A percentile compares a stretch with the other conserved stretches of the same genome.
Evolutionary conservation across 1,140 invertebrate species (phyloP).

Genomic region (Asobara japonica): DNA sequence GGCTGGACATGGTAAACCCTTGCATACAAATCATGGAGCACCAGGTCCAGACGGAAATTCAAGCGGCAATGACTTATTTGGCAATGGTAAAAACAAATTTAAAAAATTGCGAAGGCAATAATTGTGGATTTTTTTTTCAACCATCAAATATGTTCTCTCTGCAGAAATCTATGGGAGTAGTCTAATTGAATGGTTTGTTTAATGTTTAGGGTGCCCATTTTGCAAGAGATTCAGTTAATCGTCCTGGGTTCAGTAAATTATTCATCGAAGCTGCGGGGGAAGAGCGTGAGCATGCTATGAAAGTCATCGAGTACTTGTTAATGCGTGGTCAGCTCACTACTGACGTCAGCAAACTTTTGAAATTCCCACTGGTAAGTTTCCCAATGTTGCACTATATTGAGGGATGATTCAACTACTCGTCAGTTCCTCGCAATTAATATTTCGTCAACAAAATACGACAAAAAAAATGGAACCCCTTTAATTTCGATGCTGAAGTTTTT

Average conservation of each 20-base stretch:
- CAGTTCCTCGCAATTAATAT: neutral
- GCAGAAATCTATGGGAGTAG: too few species aligned
- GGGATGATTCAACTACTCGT: neutral
- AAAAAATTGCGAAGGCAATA: neutral
- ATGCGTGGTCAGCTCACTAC: constrained; percentile 84
- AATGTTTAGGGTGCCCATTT: constrained; percentile 79
- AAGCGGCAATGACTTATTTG: constrained; percentile 83
- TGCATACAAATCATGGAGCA: constrained; percentile 73
- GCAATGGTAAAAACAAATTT: constrained; percentile 73
- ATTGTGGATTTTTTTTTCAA: constrained; percentile 10
- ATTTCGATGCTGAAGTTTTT: too few species aligned
- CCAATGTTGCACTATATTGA: neutral
- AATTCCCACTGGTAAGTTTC: constrained; percentile 69
- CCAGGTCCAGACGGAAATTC: constrained; percentile 82
- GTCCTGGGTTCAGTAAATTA: constrained; percentile 89
- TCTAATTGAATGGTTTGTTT: constrained; percentile 43
- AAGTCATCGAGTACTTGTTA: constrained; percentile 89
- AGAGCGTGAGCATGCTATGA: constrained; percentile 90
- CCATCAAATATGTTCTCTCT: neutral
- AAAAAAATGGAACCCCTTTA: too few species aligned
- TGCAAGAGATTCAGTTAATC: constrained; percentile 78
- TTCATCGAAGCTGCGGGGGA: constrained; percentile 88
- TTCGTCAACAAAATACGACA: neutral
- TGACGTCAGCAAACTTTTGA: constrained; percentile 73
- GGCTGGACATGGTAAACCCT: constrained; percentile 73